Base-by-base conservation (phyloP, 2,113 vertebrate genomes). In the Chrysochloris asiatica region DNA sequence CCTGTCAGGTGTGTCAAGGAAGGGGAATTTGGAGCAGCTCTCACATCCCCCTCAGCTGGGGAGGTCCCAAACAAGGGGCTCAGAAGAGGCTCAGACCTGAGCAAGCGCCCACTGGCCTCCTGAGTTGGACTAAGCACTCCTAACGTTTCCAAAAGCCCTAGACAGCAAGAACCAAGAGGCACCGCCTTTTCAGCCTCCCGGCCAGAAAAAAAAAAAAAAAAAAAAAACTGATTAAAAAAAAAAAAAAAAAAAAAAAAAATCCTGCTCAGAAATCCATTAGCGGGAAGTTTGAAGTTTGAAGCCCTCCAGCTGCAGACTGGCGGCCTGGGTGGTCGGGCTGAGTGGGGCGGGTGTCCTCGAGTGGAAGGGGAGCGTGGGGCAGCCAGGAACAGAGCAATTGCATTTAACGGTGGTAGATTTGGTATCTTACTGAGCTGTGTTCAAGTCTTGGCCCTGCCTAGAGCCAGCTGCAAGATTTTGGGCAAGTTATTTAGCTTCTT, bases 261-360 rank as follows among this genome's bases (percentile, higher is more conserved):
- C 33, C 78, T 59, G 75, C 90, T 95, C 80, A 80, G 90, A 97
- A 97, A 98, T 96, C 95, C 90, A 86, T 94, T 92, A 96, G 95
- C 41, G 94, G 94, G 91, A 93, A 96, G 96, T 93, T 95, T 93
- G 85, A 92, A 95, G 95, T 95, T 63, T 97, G 97, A 96, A 82
- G 88, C 85, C 86, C 90, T 63, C n/a, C 96, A 97, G 96, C 97
- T 97, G 97, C 95, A 94, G 94, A 75, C 80, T 91, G 91, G 41
- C 96, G 76, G 65, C 76, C 83, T 95, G 96, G 96, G 96, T 97
- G 97, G 97, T 93, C 92, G 72, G 83, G 81, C 14, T 36, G 92
- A 36, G 88, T 91, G 88, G 85, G 92, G 86, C 5, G 61, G 88
- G 80, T 94, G 92, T 78, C 87, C 83, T 73, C 33, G 59, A 87